A percentile compares a stretch with the other conserved stretches of the same genome.
Conservation (phyloP, 2,797 vertebrate species). For the Alosa sapidissima region DNA sequence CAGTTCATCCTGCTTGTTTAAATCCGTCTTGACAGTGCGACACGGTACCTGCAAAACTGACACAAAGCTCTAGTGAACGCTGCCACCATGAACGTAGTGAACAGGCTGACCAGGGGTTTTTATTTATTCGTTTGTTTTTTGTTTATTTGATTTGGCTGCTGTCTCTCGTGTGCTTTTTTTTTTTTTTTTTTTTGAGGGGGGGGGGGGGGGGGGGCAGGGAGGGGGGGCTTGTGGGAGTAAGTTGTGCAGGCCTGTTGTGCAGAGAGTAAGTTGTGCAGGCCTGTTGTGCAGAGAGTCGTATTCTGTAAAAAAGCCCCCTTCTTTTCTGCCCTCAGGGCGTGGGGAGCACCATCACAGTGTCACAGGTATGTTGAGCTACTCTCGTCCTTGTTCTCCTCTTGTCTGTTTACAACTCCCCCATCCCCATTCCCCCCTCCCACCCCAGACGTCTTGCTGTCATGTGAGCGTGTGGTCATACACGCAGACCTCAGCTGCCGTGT, state of each 20-base stretch:
- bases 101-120: not conserved
- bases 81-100: not conserved
- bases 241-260: constrained; percentile 35
- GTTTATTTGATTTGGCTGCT: not conserved
- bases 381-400: constrained; percentile 40
- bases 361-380: constrained; percentile 59
- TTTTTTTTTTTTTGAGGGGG: not conserved
- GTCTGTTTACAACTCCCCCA: constrained; percentile 32
- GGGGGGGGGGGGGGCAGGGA: constrained; percentile 36
- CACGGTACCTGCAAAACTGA: not conserved
- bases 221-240: constrained; percentile 29
- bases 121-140: not conserved
- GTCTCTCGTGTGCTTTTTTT: not conserved
- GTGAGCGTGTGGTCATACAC: constrained; percentile 21
- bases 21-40: not conserved
- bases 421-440: not conserved
- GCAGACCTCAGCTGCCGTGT: not conserved
- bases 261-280: constrained; percentile 30
- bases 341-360: constrained; percentile 62
- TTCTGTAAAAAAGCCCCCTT: constrained; percentile 56
- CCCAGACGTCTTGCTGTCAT: constrained; percentile 15
- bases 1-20: not conserved
- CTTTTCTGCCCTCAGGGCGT: constrained; percentile 59
- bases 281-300: constrained; percentile 37
- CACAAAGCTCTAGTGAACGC: not conserved